Evolutionary conservation across 2,888 invertebrate genomes (phyloP), one percentile per base, ranked within the genome.

Genomic region (Heliconius erato): DNA sequence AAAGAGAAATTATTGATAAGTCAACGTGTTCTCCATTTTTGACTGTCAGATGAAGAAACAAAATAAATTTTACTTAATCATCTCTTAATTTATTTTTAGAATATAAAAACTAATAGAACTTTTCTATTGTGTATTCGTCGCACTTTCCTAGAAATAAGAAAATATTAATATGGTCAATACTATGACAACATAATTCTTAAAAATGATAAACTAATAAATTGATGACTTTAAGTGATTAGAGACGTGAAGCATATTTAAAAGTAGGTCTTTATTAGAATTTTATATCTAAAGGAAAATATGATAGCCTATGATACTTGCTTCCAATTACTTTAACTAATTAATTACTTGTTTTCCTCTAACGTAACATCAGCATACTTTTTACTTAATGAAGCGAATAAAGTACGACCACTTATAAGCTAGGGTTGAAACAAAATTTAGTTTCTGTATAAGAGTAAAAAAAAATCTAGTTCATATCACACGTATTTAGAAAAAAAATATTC

Each of bases 241-340:
- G 26, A 72, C 26, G 44, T 26, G 1, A n/a, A 14, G 44, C 71
- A 72, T 72, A 16, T 44, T 72, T 72, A 9, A n/a, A 76, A 35
- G 54, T 35, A 91, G 88, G 76, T 82, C 86, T 88, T 89, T 89
- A 91, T 92, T 92, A 91, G 91, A 91, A 92, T 93, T 93, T 84
- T 92, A 92, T 92, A 92, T 89, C 89, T 86, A 91, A 89, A 88
- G 88, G 90, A 89, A 90, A 90, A 92, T 92, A 91, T 91, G 91
- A 91, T 89, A 89, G 89, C 88, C 87, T 87, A 88, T 89, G 90
- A 89, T 92, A 91, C 91, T 83, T 74, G 67, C 67, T 91, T 89
- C 90, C 94, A 93, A 94, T 94, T 93, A 94, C 94, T 94, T 95
- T 90, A 91, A 93, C 92, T 93, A 94, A 95, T 95, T 94, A 95